Evolutionary conservation across 2,113 vertebrate genomes (phyloP).

Genomic region (Oceanodroma tethys): DNA sequence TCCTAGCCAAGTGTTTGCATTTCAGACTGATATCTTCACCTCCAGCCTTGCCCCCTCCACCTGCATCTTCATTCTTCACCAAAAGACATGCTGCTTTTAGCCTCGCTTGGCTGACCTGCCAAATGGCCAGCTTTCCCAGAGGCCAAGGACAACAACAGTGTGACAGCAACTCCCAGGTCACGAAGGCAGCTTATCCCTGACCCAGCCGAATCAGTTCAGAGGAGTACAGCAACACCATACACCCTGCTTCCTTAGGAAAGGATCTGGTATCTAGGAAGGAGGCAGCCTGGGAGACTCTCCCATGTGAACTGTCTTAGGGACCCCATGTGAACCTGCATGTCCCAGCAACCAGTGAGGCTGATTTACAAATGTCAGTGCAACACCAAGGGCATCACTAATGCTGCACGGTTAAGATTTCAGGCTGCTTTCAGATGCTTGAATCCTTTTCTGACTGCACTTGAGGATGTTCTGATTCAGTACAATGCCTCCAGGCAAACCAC

Average conservation of each 20-base stretch:
- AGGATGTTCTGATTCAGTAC: background rate
- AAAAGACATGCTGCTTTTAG: background rate
- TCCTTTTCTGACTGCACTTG: background rate
- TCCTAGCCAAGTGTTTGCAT: background rate
- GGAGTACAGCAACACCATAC: background rate
- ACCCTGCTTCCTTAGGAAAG: background rate
- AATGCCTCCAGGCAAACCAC: background rate
- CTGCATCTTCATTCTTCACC: background rate
- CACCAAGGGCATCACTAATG: background rate
- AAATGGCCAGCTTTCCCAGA: background rate
- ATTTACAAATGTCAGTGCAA: background rate
- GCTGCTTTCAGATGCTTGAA: background rate
- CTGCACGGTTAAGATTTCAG: background rate
- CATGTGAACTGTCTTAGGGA: background rate
- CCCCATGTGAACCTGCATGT: background rate
- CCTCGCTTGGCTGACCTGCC: background rate
- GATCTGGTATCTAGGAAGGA: background rate
- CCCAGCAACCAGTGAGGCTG: background rate
- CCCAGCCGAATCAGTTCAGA: background rate
- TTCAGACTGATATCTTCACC: background rate
- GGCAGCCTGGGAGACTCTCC: background rate
- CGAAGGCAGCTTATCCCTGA: background rate
- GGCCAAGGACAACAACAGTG: background rate
- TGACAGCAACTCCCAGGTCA: accelerated
- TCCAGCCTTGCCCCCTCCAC: background rate